A percentile compares a stretch with the other conserved stretches of the same genome.
Conservation (phyloP, 2,113 vertebrate genomes). For the Corydoras maculifer region DNA sequence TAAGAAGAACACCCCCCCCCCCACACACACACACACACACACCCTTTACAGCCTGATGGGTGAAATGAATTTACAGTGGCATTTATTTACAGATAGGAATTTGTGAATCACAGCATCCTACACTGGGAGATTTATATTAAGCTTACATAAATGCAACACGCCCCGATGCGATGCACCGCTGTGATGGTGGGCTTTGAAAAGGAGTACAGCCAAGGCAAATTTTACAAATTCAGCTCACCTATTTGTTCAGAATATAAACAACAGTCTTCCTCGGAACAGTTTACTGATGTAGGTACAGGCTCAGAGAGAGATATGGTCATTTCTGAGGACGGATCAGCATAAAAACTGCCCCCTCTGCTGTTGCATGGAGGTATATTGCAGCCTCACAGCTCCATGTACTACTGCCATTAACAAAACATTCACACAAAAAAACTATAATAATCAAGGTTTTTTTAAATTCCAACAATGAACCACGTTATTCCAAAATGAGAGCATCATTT, state of each 20-base stretch:
- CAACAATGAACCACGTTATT: slow-evolving; percentile 39
- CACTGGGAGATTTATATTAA: neutral
- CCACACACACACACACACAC: too few species aligned
- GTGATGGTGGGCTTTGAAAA: neutral
- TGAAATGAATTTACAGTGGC: neutral
- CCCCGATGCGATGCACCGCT: neutral
- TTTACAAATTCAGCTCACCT: neutral
- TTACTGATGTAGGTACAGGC: neutral
- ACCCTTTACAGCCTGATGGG: neutral
- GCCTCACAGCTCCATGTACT: slow-evolving; percentile 7
- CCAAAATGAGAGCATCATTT: slow-evolving; percentile 59
- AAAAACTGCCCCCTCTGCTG: slow-evolving; percentile 41
- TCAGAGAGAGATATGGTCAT: neutral
- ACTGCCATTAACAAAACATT: slow-evolving; percentile 25
- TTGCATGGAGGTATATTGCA: neutral
- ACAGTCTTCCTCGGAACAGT: too few species aligned
- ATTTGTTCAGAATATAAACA: too few species aligned
- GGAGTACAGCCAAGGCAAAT: neutral
- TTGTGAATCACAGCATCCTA: neutral
- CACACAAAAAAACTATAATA: neutral
- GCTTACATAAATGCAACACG: neutral
- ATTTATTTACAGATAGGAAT: neutral
- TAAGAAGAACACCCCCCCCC: too few species aligned
- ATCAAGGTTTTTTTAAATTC: slow-evolving; percentile 22
- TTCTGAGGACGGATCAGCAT: neutral